Percentiles rank a stretch among this genome's conserved stretches.
Conservation (phyloP, 2,113 vertebrate genomes). For the Prinia subflava region DNA sequence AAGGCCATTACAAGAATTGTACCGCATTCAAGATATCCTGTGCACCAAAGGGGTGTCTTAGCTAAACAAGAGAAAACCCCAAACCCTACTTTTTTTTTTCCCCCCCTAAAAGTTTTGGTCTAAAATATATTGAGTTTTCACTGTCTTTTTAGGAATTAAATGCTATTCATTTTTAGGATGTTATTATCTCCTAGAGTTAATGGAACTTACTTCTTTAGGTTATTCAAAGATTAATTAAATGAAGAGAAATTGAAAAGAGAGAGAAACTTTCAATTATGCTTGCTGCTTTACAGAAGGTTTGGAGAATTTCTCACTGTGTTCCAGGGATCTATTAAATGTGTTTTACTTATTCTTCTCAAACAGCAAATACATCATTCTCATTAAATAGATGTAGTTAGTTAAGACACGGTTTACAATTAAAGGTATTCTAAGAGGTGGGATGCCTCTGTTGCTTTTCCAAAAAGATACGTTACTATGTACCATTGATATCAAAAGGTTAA, state of each 20-base stretch:
- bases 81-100: background rate
- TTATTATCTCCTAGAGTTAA: background rate
- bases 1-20: background rate
- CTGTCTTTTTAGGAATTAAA: background rate
- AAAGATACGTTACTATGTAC: background rate
- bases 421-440: background rate
- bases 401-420: background rate
- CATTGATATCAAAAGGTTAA: background rate
- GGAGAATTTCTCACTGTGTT: background rate
- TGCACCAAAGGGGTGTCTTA: background rate
- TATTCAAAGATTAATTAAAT: background rate
- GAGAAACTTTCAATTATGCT: background rate
- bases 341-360: background rate
- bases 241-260: background rate
- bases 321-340: background rate
- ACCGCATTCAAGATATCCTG: background rate
- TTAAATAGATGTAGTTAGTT: background rate
- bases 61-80: background rate
- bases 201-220: background rate
- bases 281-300: background rate
- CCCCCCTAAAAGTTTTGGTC: background rate
- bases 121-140: background rate
- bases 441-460: background rate
- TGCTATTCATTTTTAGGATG: background rate
- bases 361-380: fast-evolving